These are phyloP conservation scores for Diplolepis rosae DNA, from an alignment of 2,888 invertebrate species.

Conservation along the genomic window DNA sequence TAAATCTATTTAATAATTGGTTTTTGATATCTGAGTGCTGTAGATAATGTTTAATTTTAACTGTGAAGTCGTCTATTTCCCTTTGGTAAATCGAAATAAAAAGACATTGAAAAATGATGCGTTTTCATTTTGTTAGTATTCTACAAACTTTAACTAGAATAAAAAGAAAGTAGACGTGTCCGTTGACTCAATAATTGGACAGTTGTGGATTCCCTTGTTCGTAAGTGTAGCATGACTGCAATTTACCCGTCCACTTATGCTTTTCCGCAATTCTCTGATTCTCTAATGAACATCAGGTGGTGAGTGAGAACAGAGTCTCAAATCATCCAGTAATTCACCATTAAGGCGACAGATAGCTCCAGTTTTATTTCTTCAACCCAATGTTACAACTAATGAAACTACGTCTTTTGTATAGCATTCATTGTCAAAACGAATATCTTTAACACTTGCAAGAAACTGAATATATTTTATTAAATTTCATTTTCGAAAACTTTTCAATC, in stretches of 20 bases:
- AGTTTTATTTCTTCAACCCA: background rate
- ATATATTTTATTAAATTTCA: no score
- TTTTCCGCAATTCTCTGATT: conserved; percentile 53
- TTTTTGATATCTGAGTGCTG: no score
- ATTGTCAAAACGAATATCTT: no score
- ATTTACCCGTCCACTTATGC: conserved; percentile 54
- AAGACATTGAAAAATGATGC: background rate
- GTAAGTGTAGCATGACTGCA: conserved; percentile 55
- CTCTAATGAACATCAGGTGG: conserved; percentile 58
- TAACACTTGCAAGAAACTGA: no score
- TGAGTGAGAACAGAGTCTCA: background rate
- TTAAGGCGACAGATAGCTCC: background rate
- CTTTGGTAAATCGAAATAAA: background rate
- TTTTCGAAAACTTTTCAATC: no score
- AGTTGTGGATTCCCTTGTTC: conserved; percentile 52
- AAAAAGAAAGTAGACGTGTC: background rate
- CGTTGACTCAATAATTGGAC: conserved; percentile 53
- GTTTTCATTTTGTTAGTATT: background rate
- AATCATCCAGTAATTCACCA: background rate
- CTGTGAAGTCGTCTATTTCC: background rate
- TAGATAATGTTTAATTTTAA: background rate
- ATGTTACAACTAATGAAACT: no score
- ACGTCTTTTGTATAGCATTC: no score
- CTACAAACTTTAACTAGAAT: background rate
- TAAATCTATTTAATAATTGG: no score